A percentile compares a stretch with the other conserved stretches of the same genome.
These are phyloP conservation scores for Entelurus aequoreus DNA, from an alignment of 2,113 vertebrate genomes.

Conservation along the genomic window DNA sequence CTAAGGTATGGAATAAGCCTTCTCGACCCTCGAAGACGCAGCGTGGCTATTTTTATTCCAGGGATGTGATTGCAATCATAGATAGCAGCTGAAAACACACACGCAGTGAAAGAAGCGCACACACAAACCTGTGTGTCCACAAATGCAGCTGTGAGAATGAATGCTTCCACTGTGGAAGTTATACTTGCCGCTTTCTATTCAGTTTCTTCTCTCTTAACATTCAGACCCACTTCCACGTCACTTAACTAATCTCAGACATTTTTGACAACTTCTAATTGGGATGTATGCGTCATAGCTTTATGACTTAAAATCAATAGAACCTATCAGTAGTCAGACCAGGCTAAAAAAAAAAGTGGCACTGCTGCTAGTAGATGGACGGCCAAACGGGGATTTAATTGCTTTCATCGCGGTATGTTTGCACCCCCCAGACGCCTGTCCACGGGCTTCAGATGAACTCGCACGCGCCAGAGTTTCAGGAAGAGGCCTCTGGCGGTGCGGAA, in stretches of 20 bases:
- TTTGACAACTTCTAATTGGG: conserved; percentile 4
- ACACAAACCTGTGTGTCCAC: conserved; percentile 52
- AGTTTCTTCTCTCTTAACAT: conserved; percentile 20
- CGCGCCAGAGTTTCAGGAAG: conserved; percentile 17
- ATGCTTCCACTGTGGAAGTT: conserved; percentile 61
- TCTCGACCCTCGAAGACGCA: conserved; percentile 35
- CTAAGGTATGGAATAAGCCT: conserved; percentile 36
- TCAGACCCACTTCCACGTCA: conserved; percentile 13
- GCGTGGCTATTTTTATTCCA: conserved; percentile 53
- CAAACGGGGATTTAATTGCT: conserved; percentile 26
- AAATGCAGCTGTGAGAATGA: conserved; percentile 69
- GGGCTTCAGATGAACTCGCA: conserved; percentile 38
- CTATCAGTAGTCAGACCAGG: conserved; percentile 36
- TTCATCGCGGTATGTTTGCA: conserved; percentile 3
- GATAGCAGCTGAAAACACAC: conserved; percentile 40
- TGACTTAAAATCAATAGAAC: conserved; percentile 51
- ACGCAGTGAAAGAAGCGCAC: conserved; percentile 21
- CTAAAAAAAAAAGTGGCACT: conserved; percentile 8
- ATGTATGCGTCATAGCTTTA: conserved; percentile 26
- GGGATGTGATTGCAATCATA: conserved; percentile 62
- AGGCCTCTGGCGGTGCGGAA: conserved; percentile 31
- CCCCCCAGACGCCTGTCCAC: conserved; percentile 21
- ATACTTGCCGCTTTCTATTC: conserved; percentile 33
- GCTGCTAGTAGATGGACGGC: conserved; percentile 20
- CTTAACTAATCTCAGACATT: conserved; percentile 11